Evolutionary conservation across 2,797 vertebrate species (phyloP), one percentile per base, ranked within the genome.

Genomic region (Gadopsis marmoratus): DNA sequence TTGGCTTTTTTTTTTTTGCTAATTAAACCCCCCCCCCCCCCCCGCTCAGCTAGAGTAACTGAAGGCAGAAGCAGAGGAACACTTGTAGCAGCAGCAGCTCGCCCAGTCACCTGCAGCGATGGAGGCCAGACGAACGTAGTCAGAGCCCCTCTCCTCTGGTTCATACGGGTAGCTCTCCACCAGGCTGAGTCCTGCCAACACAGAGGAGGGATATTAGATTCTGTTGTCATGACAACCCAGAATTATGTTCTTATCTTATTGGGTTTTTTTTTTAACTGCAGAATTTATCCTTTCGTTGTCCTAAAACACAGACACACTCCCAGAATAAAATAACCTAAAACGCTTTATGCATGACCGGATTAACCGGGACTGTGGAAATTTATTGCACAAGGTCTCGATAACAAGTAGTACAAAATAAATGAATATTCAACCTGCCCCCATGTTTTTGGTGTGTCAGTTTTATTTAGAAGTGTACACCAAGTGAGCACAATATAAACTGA

Each of bases 111-210:
- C 97, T 95, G 97, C 97, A 7, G 97, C 97, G 59, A 98, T 98
- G 84, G 97, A 97, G 2, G 97, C 97, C 94, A 98, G 93, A 0
- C 97, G 96, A 1, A 97, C 97, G 0, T 97, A 97, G 84, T 97
- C 97, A 0, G 96, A 97, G 68, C 95, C 97, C 56, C 96, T 93
- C 88, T 97, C 87, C 70, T 97, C 96, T 0, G 96, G 96, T 68
- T 98, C 97, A 0, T 98, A 98, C 0, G 97, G 97, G 73, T 95
- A 98, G 39, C 89, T 95, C 86, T 98, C 97, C 93, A 97, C 94
- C 58, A 97, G 92, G n/a, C 93, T 97, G 85, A 97, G 95, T 39
- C 97, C 97, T 97, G 91, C 4, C 65, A 77, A 86, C 54, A 72
- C 29, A 86, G 13, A 77, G n/a, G 33, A 64, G 11, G 63, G 1